Conservation (phyloP, 2,113 vertebrate species). For the Malurus elegans region DNA sequence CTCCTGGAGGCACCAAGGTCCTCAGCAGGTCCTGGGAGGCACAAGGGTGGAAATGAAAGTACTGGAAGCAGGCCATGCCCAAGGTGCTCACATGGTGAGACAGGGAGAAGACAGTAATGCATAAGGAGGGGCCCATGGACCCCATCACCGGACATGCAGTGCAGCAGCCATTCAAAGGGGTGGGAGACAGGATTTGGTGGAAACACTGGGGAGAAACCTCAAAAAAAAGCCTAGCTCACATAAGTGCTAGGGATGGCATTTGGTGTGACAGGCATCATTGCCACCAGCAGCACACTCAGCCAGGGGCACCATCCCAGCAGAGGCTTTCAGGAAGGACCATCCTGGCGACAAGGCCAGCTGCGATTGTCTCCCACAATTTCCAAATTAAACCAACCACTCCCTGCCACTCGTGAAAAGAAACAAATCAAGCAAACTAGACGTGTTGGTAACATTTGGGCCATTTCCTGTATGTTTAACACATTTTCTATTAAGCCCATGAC, state of each 20-base stretch:
- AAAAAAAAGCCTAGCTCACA: neutral
- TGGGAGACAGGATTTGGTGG: neutral
- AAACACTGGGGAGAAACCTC: neutral
- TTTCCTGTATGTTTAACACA: slow-evolving; percentile 64
- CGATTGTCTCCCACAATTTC: neutral
- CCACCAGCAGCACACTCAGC: neutral
- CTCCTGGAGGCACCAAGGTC: neutral
- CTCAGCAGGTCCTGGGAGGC: neutral
- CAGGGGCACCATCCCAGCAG: neutral
- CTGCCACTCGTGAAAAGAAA: neutral
- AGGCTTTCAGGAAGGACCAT: neutral
- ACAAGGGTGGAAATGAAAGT: neutral
- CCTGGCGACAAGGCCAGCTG: neutral
- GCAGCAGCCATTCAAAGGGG: neutral
- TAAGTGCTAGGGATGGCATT: neutral
- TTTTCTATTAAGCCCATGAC: slow-evolving; percentile 60
- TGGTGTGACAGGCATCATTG: neutral
- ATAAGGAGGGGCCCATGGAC: neutral
- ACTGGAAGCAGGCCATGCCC: neutral
- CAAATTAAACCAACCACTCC: neutral
- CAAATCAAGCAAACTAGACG: slow-evolving; percentile 37
- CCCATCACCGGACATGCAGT: neutral
- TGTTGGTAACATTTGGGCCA: slow-evolving; percentile 45
- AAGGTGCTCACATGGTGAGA: neutral
- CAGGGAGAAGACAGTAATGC: neutral